These are phyloP conservation scores for Poeciliopsis infans DNA, from an alignment of 2,797 vertebrate species.

Conservation along the genomic window DNA sequence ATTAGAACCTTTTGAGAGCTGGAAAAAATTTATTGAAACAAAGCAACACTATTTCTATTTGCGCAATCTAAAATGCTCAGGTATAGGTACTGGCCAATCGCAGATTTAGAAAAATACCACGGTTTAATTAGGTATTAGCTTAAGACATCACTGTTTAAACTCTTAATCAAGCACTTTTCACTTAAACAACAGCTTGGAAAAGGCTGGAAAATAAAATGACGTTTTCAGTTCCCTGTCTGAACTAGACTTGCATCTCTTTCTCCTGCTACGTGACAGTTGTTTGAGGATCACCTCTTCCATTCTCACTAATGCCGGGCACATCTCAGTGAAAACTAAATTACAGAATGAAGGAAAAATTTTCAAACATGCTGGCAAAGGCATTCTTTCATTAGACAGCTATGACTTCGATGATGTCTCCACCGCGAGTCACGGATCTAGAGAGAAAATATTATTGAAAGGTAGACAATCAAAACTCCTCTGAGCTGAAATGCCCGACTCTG, in stretches of 20 bases:
- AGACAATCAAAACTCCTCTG: conserved; percentile 7
- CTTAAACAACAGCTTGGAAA: not conserved
- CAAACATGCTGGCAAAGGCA: conserved; percentile 1
- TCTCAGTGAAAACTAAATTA: conserved; percentile 10
- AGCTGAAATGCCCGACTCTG: conserved; percentile 29
- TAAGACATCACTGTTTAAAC: not conserved
- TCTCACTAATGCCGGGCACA: not conserved
- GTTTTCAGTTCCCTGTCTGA: not conserved
- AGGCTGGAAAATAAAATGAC: not conserved
- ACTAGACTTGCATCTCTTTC: not conserved
- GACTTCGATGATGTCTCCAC: conserved; percentile 23
- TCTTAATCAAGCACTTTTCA: not conserved
- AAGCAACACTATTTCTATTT: not conserved
- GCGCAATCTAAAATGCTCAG: not conserved
- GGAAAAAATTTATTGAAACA: not conserved
- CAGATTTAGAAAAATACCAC: not conserved
- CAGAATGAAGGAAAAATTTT: not conserved
- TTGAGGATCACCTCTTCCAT: conserved; percentile 12
- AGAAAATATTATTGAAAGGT: conserved; percentile 28
- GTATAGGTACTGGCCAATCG: not conserved
- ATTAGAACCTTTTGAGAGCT: not conserved
- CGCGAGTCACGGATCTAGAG: conserved; percentile 35
- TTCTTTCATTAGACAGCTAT: conserved; percentile 5
- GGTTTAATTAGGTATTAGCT: not conserved
- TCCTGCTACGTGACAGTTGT: conserved; percentile 2